Evolutionary conservation across 2,888 invertebrate species (phyloP).

Genomic region (Argyresthia albistria): DNA sequence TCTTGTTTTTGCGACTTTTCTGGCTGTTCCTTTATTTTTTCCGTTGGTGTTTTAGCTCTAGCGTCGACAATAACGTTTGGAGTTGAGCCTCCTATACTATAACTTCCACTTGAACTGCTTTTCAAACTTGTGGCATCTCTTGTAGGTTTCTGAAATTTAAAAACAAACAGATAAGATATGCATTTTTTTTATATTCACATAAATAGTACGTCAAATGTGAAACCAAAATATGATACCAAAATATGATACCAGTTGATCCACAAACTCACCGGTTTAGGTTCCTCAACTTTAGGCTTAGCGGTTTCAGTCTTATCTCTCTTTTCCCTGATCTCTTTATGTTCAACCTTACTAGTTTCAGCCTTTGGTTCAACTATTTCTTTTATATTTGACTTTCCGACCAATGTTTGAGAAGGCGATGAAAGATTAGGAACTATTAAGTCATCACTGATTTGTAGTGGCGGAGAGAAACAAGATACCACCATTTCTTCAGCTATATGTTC

Average conservation of each 20-base stretch:
- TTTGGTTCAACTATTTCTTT: slow-evolving; percentile 57
- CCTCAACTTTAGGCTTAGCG: slow-evolving; percentile 44
- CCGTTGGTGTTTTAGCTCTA: slow-evolving; percentile 33
- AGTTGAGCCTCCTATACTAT: slow-evolving; percentile 62
- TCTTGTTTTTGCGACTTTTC: slow-evolving; percentile 24
- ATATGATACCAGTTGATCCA: not conserved
- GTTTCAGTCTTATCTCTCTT: slow-evolving; percentile 63
- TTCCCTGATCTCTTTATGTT: slow-evolving; percentile 26
- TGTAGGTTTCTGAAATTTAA: slow-evolving; percentile 25
- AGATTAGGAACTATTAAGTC: slow-evolving; percentile 60
- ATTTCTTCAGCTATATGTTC: slow-evolving; percentile 78
- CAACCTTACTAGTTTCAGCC: slow-evolving; percentile 45
- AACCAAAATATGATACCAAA: not conserved
- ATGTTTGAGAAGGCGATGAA: slow-evolving; percentile 58
- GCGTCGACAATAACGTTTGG: slow-evolving; percentile 33
- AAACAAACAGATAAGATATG: not conserved
- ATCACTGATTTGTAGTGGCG: slow-evolving; percentile 67
- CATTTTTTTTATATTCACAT: not conserved
- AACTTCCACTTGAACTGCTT: slow-evolving; percentile 67
- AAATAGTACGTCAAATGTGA: not conserved
- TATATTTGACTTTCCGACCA: slow-evolving; percentile 47
- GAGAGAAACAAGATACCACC: slow-evolving; percentile 74
- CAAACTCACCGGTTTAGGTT: slow-evolving; percentile 26
- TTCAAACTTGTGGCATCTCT: slow-evolving; percentile 56
- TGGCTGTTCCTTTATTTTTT: slow-evolving; percentile 32